A percentile compares a stretch with the other conserved stretches of the same genome.
These are phyloP conservation scores for Athripsodes cinereus DNA, from an alignment of 2,888 invertebrate genomes.

Conservation along the genomic window DNA sequence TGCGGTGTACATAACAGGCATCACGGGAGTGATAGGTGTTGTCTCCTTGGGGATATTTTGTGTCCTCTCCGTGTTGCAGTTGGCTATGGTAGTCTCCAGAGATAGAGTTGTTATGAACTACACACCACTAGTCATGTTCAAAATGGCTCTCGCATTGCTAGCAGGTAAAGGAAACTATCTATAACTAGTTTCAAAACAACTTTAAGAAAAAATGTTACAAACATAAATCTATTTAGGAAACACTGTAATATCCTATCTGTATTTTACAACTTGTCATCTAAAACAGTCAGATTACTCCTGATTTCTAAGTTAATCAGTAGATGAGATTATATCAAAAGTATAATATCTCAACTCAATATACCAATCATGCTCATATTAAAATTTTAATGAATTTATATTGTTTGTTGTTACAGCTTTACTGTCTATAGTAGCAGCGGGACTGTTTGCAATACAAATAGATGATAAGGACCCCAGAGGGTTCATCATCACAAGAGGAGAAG, in stretches of 20 bases:
- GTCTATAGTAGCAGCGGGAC: constrained; percentile 72
- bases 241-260: no score
- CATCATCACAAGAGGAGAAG: constrained; percentile 69
- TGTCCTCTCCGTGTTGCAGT: constrained; percentile 71
- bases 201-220: neutral
- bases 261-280: no score
- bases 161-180: constrained; percentile 52
- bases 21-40: constrained; percentile 71
- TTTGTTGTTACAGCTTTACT: constrained; percentile 59
- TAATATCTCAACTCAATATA: no score
- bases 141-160: constrained; percentile 69
- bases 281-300: no score
- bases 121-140: constrained; percentile 68
- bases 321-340: no score
- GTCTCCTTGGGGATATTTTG: constrained; percentile 70
- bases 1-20: constrained; percentile 75
- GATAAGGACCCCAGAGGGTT: constrained; percentile 67
- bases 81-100: constrained; percentile 82
- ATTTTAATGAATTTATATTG: no score
- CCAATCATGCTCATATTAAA: no score
- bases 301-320: no score
- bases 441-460: constrained; percentile 83
- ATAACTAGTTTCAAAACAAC: neutral
- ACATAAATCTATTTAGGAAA: no score
- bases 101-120: constrained; percentile 76